Evolutionary conservation across 2,888 invertebrate genomes (phyloP), one percentile per base, ranked within the genome.

Genomic region (Hydrotaea diabolus): DNA sequence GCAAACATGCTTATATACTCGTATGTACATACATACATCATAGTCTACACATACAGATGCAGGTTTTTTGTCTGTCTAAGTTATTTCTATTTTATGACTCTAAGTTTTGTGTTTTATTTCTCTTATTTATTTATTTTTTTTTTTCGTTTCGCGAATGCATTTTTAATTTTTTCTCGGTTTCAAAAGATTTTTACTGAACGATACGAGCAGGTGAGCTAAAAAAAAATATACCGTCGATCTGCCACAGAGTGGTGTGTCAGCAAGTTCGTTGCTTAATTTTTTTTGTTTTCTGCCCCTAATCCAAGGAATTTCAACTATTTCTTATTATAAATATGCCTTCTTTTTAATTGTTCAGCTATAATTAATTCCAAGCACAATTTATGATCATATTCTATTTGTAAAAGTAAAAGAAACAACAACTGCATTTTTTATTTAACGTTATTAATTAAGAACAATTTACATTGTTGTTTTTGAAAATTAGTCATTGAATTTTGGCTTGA

Each of bases 281-380:
- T 69, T 75, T 80, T 69, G 36, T 39, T 73, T 36, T 53, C 53
- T 23, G 17, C 69, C 39, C 13, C 43, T 46, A 21, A 46, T 43
- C 46, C 13, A 9, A 69, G 46, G 69, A 69, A 69, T 69, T 43
- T 69, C 46, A 69, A 69, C 15, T 69, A 69, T 69, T 66, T 69
- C 19, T 69, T n/a, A 46, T 17, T 5, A 7, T 59, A n/a, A n/a
- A n/a, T n/a, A n/a, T n/a, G n/a, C n/a, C n/a, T n/a, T n/a, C 4
- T 66, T 36, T 39, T 19, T 46, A 69, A 69, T 46, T 13, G 19
- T 43, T 43, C 8, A 3, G n/a, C 43, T n/a, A 13, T 46, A 49
- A 49, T 49, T 49, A 49, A 64, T 39, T 64, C 39, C 31, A 64
- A 64, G 8, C 17, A 15, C 8, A 36, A 36, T 36, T 64, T 64